Percentiles rank a stretch among this genome's conserved stretches.
phyloP scores from a whole-genome alignment of 2,797 vertebrate genomes.

The Lagorchestes hirsutus region DNA sequence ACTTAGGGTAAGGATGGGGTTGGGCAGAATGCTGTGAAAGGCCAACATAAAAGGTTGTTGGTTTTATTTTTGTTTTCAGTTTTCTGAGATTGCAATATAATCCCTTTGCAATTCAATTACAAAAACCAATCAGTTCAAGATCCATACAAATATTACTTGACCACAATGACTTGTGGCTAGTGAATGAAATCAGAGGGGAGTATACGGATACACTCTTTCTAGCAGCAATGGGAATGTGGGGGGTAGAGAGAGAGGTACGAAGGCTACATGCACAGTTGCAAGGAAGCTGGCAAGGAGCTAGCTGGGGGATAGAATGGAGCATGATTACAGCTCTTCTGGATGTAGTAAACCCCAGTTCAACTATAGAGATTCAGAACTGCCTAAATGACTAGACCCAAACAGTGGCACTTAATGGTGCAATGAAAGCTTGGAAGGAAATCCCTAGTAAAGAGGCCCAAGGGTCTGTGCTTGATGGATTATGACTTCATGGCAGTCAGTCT shows the following conservation, averaged over 20 bases:
- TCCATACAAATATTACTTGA: background rate
- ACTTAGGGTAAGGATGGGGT: background rate
- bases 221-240: background rate
- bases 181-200: background rate
- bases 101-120: background rate
- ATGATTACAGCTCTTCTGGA: background rate
- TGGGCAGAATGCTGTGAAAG: background rate
- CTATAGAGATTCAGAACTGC: background rate
- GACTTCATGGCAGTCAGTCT: background rate
- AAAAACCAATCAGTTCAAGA: slow-evolving; percentile 11
- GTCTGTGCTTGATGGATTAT: background rate
- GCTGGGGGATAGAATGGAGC: background rate
- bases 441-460: background rate
- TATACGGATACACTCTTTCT: background rate
- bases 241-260: background rate
- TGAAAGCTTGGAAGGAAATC: background rate
- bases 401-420: background rate
- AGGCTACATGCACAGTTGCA: background rate
- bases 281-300: background rate
- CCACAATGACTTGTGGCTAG: background rate
- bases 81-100: slow-evolving; percentile 6
- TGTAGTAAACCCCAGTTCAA: background rate
- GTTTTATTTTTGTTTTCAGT: background rate
- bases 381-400: background rate
- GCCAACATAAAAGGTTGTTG: slow-evolving; percentile 9